Evolutionary conservation across 1,140 invertebrate genomes (phyloP), one percentile per base, ranked within the genome.

Genomic region (Trichonephila clavata): DNA sequence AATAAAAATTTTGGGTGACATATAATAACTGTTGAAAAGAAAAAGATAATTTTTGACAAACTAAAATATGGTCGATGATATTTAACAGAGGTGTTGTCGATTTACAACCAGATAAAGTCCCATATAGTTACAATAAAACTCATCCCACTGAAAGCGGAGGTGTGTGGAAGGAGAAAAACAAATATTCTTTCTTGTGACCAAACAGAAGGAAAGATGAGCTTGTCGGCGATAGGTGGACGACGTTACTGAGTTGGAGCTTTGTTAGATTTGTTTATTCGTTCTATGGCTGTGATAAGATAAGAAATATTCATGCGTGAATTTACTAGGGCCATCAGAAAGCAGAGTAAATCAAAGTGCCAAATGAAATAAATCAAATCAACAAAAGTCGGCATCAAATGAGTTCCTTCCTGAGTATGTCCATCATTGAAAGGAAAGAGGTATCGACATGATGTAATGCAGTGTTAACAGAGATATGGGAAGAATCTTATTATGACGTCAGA

Each of bases 181-280:
- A 77, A 77, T 16, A 77, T 32, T 39, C 39, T 77, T 77, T 77
- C 27, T 77, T 24, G 71, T 77, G 71, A 77, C 71, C 39, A 2
- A 32, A 32, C 27, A 32, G 71, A 77, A 24, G 71, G 18, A 20
- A 32, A 32, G 16, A 77, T 32, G 16, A 14, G 20, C 32, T 27
- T 77, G 71, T 77, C 71, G 39, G 18, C 14, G 32, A 77, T 77
- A 50, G 71, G 71, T 39, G 39, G 71, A 32, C 27, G 24, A 77
- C 18, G 71, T 77, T 39, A 77, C 16, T 77, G 32, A 77, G 39
- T 39, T 32, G 71, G 32, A 16, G 18, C 39, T 39, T 77, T 77
- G 71, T 18, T 39, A 39, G 71, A 77, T 77, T 77, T 77, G 32
- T 77, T 77, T 77, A 77, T 77, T 77, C 71, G 27, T 18, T 18